phyloP scores from a whole-genome alignment of 2,888 invertebrate species.

The Neoaliturus tenellus region DNA sequence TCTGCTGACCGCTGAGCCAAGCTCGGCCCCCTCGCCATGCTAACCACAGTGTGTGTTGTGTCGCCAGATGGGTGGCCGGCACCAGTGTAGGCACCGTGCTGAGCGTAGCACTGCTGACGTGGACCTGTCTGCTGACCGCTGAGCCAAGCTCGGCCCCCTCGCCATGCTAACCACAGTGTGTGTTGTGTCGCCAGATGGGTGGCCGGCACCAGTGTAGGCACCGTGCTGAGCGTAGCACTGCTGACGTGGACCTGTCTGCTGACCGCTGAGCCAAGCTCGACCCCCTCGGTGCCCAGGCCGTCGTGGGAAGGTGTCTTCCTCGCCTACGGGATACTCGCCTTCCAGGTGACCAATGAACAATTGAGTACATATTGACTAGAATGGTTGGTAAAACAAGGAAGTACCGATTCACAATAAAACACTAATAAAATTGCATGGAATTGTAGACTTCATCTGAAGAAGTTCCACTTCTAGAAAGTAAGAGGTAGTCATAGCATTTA shows the following conservation, averaged over 20 bases:
- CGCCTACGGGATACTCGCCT: slow-evolving; percentile 73
- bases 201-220: slow-evolving; percentile 79
- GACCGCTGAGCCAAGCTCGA: slow-evolving; percentile 70
- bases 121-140: slow-evolving; percentile 79
- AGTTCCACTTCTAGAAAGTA: no score
- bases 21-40: slow-evolving; percentile 71
- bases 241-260: slow-evolving; percentile 81
- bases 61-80: slow-evolving; percentile 77
- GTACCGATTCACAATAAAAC: no score
- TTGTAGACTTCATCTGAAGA: no score
- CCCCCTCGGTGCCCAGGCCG: slow-evolving; percentile 72
- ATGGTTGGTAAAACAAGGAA: no score
- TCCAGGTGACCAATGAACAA: no score
- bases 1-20: slow-evolving; percentile 74
- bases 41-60: slow-evolving; percentile 71
- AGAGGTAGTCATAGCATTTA: no score
- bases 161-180: no score
- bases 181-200: slow-evolving; percentile 79
- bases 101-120: slow-evolving; percentile 79
- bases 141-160: slow-evolving; percentile 69
- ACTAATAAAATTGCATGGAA: no score
- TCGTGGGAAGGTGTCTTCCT: slow-evolving; percentile 71
- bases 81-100: slow-evolving; percentile 81
- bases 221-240: slow-evolving; percentile 80
- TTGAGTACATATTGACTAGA: no score